Base-by-base conservation (phyloP, 2,888 invertebrate species). In the Crocallis elinguaria region DNA sequence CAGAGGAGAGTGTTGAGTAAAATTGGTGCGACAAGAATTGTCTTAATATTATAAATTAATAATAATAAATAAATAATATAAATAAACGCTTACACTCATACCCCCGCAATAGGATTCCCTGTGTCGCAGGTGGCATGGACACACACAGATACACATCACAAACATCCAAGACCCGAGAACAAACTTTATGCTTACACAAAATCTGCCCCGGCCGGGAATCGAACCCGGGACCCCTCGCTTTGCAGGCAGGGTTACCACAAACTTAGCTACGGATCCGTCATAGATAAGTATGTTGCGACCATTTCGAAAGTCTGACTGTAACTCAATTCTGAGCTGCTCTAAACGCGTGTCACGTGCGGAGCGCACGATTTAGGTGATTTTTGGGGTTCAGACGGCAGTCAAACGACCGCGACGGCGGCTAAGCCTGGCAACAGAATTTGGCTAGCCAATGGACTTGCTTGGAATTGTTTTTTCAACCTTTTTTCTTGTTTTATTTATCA, bases 341-440 rank as follows among this genome's bases (percentile, higher is more conserved):
- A 9, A 6, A 45, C 11, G 33, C 35, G 6, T 21, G 39, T 51
- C 51, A 45, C 51, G 51, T 51, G 27, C 45, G 12, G 21, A 13
- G 14, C 7, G 44, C 39, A 51, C 51, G 38, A 45, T 51, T 51
- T 45, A 44, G 49, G 13, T 25, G 51, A 45, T 51, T 51, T 51
- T 51, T 44, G 44, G 44, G 51, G 43, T 33, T 45, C 39, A 33
- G 39, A 14, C 35, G 45, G 38, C 38, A 44, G 27, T 51, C 45
- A 44, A 35, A 39, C 51, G 29, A 33, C 38, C 44, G 38, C 14
- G 21, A 13, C 44, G 37, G 32, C 14, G 9, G 21, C 30, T 29
- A 19, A 32, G 33, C 33, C 17, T 39, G 33, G 17, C 25, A 35
- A 30, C 12, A 17, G 33, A 11, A 39, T 29, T 35, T 41, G 49